phyloP scores from a whole-genome alignment of 2,113 vertebrate genomes.

The Microcebus griseorufus region DNA sequence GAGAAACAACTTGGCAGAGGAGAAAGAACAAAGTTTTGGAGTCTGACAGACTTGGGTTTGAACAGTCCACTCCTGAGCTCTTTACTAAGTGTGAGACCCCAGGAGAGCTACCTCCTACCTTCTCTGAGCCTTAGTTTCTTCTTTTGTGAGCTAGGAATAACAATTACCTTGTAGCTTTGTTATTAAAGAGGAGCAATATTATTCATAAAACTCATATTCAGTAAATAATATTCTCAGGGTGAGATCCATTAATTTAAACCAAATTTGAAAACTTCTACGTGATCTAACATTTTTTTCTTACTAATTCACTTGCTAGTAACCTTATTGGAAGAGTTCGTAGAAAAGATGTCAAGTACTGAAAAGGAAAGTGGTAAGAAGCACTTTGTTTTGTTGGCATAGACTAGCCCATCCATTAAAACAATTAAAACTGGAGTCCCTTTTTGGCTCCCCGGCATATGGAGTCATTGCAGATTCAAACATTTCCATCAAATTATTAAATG shows the following conservation, averaged over 20 bases:
- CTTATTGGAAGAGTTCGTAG: constrained; percentile 14
- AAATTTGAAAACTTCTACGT: constrained; percentile 10
- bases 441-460: neutral
- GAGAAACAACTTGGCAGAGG: neutral
- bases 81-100: neutral
- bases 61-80: neutral
- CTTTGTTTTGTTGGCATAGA: constrained; percentile 23
- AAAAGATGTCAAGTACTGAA: neutral
- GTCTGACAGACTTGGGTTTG: neutral
- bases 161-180: neutral
- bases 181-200: neutral
- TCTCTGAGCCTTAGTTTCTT: neutral
- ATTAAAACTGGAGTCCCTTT: neutral
- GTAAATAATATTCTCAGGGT: neutral
- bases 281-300: neutral
- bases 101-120: neutral
- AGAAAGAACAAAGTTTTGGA: neutral
- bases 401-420: constrained; percentile 19
- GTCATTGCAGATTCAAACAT: neutral
- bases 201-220: neutral
- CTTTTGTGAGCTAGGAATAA: neutral
- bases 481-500: constrained; percentile 19
- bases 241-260: neutral
- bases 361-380: neutral
- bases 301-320: neutral